Base-by-base conservation (phyloP, 1,140 invertebrate genomes). In the Trissolcus basalis region DNA sequence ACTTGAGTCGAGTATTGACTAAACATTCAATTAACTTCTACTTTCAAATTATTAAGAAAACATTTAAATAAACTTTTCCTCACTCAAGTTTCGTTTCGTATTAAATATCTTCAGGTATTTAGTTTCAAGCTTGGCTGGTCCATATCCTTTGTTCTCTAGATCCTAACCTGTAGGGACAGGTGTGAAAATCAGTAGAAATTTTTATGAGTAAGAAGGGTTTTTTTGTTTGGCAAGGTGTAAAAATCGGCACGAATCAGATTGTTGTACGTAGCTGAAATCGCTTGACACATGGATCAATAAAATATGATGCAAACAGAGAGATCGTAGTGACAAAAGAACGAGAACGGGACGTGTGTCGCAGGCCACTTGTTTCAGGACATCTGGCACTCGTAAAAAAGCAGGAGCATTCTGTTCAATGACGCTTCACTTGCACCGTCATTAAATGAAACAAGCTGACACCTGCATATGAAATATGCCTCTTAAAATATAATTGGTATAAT, bases 241-340 rank as follows among this genome's bases (percentile, higher is more conserved):
- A n/a, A n/a, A n/a, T n/a, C n/a, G n/a, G n/a, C n/a, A 39, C 63
- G 51, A 67, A 58, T 58, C 45, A 14, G 54, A 67, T 67, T 67
- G n/a, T 67, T 27, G 16, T 12, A 13, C 13, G 39, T 50, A 67
- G 58, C 44, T 58, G 45, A 58, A 35, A 51, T 53, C 64, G 48
- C 49, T 68, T 68, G 55, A 53, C 55, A 41, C 39, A 43, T 53
- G 27, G 64, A 59, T 68, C 64, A 59, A 68, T 68, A 59, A 68
- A 68, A 68, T 68, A 68, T 68, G 65, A 69, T 32, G 41, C 49
- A n/a, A 39, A 10, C 11, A 41, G 27, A 7, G 49, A 69, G n/a
- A n/a, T n/a, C n/a, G n/a, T n/a, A n/a, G n/a, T 54, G 49, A 15
- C 14, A 16, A 54, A 69, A 59, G 41, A 58, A 36, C 39, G 43